Percentiles rank a stretch among this genome's conserved stretches.
Evolutionary conservation across 2,888 invertebrate genomes (phyloP).

Genomic region (Drosophila koepferae): DNA sequence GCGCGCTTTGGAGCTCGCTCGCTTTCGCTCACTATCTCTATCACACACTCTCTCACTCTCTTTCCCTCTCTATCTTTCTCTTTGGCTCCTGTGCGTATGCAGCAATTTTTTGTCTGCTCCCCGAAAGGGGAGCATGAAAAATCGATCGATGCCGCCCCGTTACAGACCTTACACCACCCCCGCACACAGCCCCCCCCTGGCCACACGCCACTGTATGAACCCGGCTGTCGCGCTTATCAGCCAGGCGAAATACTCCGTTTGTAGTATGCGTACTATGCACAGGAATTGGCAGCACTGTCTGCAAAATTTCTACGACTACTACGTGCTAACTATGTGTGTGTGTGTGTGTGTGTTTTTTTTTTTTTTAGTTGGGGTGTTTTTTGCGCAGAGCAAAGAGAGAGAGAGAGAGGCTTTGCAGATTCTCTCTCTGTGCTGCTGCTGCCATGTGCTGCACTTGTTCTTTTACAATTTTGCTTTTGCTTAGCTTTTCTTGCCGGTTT

Average conservation of each 20-base stretch:
- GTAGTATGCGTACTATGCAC: constrained; percentile 73
- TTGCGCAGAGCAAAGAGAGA: constrained; percentile 40
- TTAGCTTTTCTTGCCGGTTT: constrained; percentile 72
- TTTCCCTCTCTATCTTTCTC: neutral
- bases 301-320: constrained; percentile 60
- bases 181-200: neutral
- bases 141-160: constrained; percentile 71
- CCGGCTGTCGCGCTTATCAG: constrained; percentile 70
- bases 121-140: constrained; percentile 62
- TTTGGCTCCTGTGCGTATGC: constrained; percentile 70
- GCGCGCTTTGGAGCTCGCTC: constrained; percentile 24
- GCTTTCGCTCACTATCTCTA: neutral
- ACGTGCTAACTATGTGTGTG: constrained; percentile 8
- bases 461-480: constrained; percentile 61
- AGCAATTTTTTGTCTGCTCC: constrained; percentile 61
- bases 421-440: constrained; percentile 4
- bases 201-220: neutral
- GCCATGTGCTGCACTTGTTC: constrained; percentile 71
- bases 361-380: constrained; percentile 55
- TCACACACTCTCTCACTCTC: neutral
- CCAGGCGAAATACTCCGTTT: constrained; percentile 61
- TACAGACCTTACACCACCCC: constrained; percentile 15
- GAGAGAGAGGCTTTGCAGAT: constrained; percentile 50
- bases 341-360: constrained; percentile 4
- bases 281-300: constrained; percentile 70